Conservation (phyloP, 2,797 vertebrate species). For the Loris lydekkerianus region DNA sequence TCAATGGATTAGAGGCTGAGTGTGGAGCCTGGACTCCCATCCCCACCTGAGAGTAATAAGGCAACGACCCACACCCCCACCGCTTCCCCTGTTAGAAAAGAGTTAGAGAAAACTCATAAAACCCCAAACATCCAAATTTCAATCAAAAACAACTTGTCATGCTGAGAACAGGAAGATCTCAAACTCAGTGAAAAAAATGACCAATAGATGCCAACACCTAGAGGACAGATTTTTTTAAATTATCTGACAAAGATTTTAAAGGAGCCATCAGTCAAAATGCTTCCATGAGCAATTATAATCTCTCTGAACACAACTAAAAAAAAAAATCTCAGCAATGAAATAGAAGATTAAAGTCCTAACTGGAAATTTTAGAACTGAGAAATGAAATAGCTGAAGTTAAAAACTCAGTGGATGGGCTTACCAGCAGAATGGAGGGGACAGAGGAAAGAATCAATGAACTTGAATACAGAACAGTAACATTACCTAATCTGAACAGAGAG, state of each 20-base stretch:
- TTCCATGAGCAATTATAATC: not conserved
- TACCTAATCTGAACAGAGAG: not conserved
- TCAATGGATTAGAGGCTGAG: not conserved
- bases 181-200: not conserved
- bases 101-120: not conserved
- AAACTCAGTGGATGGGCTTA: not conserved
- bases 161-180: conserved; percentile 10
- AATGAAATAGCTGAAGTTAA: conserved; percentile 23
- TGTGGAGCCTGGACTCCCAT: not conserved
- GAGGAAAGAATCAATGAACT: not conserved
- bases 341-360: not conserved
- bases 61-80: no score
- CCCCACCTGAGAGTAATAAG: not conserved
- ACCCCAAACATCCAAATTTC: not conserved
- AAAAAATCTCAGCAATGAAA: conserved; percentile 35
- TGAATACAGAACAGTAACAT: not conserved
- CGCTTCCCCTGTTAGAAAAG: not conserved
- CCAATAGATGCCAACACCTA: not conserved
- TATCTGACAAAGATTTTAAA: conserved; percentile 9
- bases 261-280: not conserved
- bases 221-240: not conserved
- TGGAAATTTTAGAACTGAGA: conserved; percentile 16
- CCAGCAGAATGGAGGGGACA: not conserved
- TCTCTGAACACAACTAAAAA: not conserved
- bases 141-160: not conserved